Base-by-base conservation (phyloP, 2,113 vertebrate species). In the Trematomus loennbergii region DNA sequence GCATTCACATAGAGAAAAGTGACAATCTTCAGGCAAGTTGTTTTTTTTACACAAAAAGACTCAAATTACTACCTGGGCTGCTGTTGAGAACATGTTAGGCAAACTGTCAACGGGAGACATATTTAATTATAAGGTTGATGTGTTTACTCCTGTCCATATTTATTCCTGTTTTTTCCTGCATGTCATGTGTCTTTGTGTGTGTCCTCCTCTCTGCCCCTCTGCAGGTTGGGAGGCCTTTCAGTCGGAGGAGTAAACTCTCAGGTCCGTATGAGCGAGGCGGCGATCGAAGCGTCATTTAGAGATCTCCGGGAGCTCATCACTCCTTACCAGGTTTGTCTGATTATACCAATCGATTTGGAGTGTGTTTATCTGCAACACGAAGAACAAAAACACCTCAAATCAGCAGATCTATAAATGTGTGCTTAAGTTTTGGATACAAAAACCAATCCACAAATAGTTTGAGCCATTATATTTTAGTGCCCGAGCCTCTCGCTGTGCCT, bases 191-290 rank as follows among this genome's bases (percentile, higher is more conserved):
- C 36, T 40, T 9, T 8, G 18, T 33, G 8, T 36, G 9, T 20
- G 25, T 54, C 36, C 12, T 53, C 65, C 20, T 53, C 8, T 15
- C 40, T 53, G 9, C 53, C 17, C 9, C 43, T 85, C 6, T 40
- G 36, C 58, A 96, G 95, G 81, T 96, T 92, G 1, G 95, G 95
- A 6, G 95, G 95, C 12, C 86, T 95, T 46, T 95, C 95, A 6
- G 92, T 95, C 0, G 95, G 95, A 36, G 94, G 59, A 3, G 74
- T 92, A 78, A 95, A 95, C 88, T 95, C 94, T 5, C 94, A 95
- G 67, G 95, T 93, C 69, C 89, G 20, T 45, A 65, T 96, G 79
- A 94, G 82, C 0, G 90, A 92, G 57, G 72, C 77, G 7, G 89
- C 59, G 17, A 90, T 94, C 16, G 29, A 82, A 48, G 76, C 40